Evolutionary conservation across 2,113 vertebrate genomes (phyloP), one percentile per base, ranked within the genome.

Genomic region (Sisor rabdophorus): DNA sequence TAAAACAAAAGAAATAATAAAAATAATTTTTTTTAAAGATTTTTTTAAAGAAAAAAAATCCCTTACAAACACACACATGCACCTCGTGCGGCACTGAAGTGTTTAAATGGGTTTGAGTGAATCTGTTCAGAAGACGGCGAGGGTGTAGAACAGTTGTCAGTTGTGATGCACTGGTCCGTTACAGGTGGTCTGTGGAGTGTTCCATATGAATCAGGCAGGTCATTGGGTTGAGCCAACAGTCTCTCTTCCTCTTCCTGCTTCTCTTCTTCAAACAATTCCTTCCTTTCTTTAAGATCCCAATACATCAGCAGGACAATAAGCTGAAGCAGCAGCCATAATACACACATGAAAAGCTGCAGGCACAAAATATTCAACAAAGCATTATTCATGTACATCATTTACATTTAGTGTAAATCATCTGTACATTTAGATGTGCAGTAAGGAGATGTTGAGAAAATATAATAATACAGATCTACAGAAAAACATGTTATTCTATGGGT

Each of bases 341-440:
- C 26, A 73, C 91, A 94, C 93, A 94, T 94, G 78, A 94, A 94
- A 71, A 94, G 77, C 93, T 94, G 86, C 8, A 80, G 36, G 16
- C n/a, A 73, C 11, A 22, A 1, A 75, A 65, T 11, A 44, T 11
- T 20, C 24, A 52, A 26, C 32, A 36, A 54, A 2, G 20, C 11
- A 72, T 50, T 50, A 28, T 50, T 65, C 7, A 48, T 28, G 12
- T 67, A 28, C 24, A 12, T 28, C 24, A 52, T 19, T 8, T 48
- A 11, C 8, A 0, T 17, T 13, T 26, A n/a, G 15, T 6, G 48
- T 9, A 22, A 48, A n/a, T 48, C n/a, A 2, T 64, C 11, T 40
- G 19, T 1, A 2, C 28, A 63, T n/a, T n/a, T 32, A n/a, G 61
- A 22, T n/a, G n/a, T n/a, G n/a, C n/a, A n/a, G n/a, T n/a, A n/a